Conservation (phyloP, 2,113 vertebrate genomes). For the Malurus melanocephalus region DNA sequence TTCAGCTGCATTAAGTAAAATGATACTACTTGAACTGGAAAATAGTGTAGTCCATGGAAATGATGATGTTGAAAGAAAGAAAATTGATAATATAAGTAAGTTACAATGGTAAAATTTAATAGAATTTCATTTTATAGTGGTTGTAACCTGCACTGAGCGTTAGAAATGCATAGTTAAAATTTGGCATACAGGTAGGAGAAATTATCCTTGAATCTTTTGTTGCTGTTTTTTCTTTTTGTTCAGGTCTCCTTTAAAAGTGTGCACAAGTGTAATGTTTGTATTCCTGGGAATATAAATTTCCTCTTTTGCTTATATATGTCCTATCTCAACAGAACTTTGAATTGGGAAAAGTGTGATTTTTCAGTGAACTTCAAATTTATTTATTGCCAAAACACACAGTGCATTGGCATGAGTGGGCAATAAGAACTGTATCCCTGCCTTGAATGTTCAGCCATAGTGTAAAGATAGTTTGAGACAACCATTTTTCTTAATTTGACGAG, state of each 20-base stretch:
- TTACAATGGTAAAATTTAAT: not conserved
- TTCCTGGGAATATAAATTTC: not conserved
- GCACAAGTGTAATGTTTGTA: not conserved
- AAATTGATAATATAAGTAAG: slow-evolving; percentile 74
- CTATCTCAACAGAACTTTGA: not conserved
- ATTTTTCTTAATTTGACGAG: not conserved
- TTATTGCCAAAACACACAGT: not conserved
- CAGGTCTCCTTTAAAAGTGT: not conserved
- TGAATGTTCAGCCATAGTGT: not conserved
- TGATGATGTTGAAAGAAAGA: slow-evolving; percentile 40
- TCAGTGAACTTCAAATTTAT: not conserved
- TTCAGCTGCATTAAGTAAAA: slow-evolving; percentile 82
- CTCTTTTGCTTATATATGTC: not conserved
- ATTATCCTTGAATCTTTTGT: not conserved
- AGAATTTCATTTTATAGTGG: not conserved
- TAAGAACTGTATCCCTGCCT: not conserved
- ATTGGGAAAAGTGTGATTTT: not conserved
- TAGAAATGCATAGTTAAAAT: not conserved
- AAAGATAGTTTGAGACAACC: not conserved
- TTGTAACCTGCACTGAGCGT: not conserved
- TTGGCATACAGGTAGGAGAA: not conserved
- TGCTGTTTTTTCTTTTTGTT: not conserved
- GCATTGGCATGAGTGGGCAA: not conserved
- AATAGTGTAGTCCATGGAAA: slow-evolving; percentile 43
- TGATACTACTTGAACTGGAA: slow-evolving; percentile 67